Percentiles rank a stretch among this genome's conserved stretches.
These are phyloP conservation scores for Anguilla rostrata DNA, from an alignment of 2,113 vertebrate species.

Conservation along the genomic window DNA sequence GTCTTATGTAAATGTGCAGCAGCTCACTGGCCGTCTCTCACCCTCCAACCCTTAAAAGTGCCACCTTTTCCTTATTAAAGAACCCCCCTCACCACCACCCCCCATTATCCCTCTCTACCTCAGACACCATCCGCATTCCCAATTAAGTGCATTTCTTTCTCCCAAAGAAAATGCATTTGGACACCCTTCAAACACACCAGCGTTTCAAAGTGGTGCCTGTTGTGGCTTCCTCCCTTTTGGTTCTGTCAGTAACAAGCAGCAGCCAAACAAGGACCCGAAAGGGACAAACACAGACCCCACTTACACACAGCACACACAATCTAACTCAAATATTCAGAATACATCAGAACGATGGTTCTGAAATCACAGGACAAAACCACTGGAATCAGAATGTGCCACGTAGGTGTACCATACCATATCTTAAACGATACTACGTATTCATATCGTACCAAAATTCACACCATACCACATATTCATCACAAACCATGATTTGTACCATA, in stretches of 20 bases:
- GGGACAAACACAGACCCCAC: not conserved
- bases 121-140: conserved; percentile 40
- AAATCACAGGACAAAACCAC: no score
- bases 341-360: no score
- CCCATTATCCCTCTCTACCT: conserved; percentile 34
- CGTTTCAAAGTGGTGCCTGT: conserved; percentile 40
- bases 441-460: no score
- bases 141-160: conserved; percentile 52
- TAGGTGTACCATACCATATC: no score
- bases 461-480: no score
- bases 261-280: conserved; percentile 41
- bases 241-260: conserved; percentile 47
- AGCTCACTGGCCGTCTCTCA: not conserved
- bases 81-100: conserved; percentile 26
- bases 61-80: conserved; percentile 42
- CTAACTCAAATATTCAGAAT: no score
- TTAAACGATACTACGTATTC: no score
- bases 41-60: conserved; percentile 27
- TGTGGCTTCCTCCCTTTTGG: conserved; percentile 53
- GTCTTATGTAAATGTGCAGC: not conserved
- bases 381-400: no score
- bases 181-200: conserved; percentile 31
- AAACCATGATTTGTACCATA: no score
- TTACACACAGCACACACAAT: not conserved
- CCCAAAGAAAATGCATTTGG: conserved; percentile 38